phyloP scores from a whole-genome alignment of 2,888 invertebrate genomes.

The Rhagophthalmus giganteus region DNA sequence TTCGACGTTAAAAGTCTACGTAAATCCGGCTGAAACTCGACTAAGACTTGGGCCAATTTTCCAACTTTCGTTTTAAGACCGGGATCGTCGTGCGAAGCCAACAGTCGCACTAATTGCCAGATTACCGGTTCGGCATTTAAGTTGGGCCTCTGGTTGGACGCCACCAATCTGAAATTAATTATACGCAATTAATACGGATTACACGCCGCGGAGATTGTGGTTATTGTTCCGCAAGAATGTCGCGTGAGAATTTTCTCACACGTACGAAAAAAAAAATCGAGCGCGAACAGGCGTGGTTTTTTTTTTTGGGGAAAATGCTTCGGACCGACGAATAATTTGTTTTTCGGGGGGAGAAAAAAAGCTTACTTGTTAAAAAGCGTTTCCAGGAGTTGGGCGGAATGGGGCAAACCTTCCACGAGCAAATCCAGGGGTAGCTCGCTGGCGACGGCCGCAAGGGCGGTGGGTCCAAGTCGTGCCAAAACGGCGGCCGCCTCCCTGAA shows the following conservation, averaged over 20 bases:
- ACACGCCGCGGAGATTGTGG: too few species aligned
- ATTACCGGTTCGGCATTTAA: constrained; percentile 78
- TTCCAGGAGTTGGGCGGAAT: constrained; percentile 83
- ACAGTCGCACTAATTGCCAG: constrained; percentile 82
- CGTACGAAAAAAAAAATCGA: constrained; percentile 4
- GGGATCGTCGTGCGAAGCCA: constrained; percentile 62
- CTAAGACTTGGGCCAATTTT: constrained; percentile 63
- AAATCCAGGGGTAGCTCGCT: constrained; percentile 83
- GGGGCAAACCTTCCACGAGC: constrained; percentile 86
- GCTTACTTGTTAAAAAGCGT: constrained; percentile 73
- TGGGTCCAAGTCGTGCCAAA: constrained; percentile 76
- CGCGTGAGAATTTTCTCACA: constrained; percentile 10
- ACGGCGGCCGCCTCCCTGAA: constrained; percentile 89
- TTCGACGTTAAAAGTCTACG: constrained; percentile 69
- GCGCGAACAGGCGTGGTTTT: constrained; percentile 8
- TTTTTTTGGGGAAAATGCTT: too few species aligned
- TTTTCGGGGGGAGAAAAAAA: too few species aligned
- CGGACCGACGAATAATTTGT: too few species aligned
- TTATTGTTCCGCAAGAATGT: constrained; percentile 3
- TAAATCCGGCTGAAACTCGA: constrained; percentile 67
- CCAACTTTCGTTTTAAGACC: constrained; percentile 66
- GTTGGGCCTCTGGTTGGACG: constrained; percentile 64
- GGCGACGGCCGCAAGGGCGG: constrained; percentile 75
- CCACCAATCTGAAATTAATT: constrained; percentile 50
- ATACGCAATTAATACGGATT: too few species aligned